These are phyloP conservation scores for Panurus biarmicus DNA, from an alignment of 2,113 vertebrate genomes.

Conservation along the genomic window DNA sequence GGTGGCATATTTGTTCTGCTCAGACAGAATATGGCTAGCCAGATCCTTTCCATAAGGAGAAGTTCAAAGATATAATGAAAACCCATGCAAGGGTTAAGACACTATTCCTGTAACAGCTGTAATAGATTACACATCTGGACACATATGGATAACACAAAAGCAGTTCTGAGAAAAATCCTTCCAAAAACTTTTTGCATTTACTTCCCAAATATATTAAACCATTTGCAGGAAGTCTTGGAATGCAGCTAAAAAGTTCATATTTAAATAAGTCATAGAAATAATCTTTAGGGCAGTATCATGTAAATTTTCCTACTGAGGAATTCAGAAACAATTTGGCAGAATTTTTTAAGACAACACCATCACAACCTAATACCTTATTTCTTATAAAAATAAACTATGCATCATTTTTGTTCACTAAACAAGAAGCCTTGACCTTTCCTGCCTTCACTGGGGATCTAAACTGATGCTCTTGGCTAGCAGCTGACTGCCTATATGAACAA, in stretches of 20 bases:
- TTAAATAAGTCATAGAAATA: neutral
- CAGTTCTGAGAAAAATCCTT: neutral
- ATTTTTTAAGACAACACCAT: neutral
- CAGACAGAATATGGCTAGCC: neutral
- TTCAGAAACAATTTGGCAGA: neutral
- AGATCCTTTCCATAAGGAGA: neutral
- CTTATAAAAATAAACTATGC: neutral
- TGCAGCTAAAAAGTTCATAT: neutral
- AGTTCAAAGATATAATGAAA: neutral
- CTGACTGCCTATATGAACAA: neutral
- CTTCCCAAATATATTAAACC: neutral
- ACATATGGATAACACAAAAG: neutral
- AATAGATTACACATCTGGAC: neutral
- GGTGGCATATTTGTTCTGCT: neutral
- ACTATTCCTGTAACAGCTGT: neutral
- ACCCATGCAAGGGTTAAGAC: neutral
- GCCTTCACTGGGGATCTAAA: neutral
- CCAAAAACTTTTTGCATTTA: neutral
- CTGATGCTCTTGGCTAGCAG: neutral
- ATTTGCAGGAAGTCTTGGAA: neutral
- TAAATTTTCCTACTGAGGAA: neutral
- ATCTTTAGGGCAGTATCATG: neutral
- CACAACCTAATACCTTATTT: neutral
- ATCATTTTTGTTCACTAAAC: neutral
- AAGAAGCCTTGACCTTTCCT: neutral